phyloP scores from a whole-genome alignment of 2,113 vertebrate genomes.

The Penelope pileata region DNA sequence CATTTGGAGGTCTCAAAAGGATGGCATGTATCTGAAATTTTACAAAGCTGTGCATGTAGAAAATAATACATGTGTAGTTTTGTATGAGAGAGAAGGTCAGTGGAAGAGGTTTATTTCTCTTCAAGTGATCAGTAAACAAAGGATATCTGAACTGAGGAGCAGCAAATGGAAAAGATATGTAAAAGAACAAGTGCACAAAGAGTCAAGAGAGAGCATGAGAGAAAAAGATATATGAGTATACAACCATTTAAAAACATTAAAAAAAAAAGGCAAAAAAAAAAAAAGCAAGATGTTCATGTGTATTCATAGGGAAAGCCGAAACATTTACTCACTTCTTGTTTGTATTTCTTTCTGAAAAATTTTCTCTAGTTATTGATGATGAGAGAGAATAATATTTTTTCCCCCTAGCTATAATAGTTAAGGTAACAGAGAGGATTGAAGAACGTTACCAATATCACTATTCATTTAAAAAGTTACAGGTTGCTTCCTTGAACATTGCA shows the following conservation, averaged over 20 bases:
- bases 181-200: neutral
- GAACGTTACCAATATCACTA: accelerated
- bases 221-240: neutral
- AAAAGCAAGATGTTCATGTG: neutral
- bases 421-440: neutral
- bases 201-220: neutral
- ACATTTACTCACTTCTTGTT: neutral
- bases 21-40: neutral
- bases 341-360: neutral
- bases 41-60: neutral
- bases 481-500: neutral
- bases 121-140: neutral
- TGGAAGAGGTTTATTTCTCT: neutral
- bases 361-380: neutral
- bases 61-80: neutral
- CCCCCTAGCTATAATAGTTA: neutral
- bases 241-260: neutral
- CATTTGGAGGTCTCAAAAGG: neutral
- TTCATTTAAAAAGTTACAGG: neutral
- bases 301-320: neutral
- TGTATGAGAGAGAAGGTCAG: neutral
- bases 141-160: neutral
- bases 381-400: neutral
- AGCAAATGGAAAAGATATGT: neutral
- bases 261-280: neutral